Percentiles rank a stretch among this genome's conserved stretches.
Conservation (phyloP, 2,797 vertebrate genomes). For the Chaunax sp. region DNA sequence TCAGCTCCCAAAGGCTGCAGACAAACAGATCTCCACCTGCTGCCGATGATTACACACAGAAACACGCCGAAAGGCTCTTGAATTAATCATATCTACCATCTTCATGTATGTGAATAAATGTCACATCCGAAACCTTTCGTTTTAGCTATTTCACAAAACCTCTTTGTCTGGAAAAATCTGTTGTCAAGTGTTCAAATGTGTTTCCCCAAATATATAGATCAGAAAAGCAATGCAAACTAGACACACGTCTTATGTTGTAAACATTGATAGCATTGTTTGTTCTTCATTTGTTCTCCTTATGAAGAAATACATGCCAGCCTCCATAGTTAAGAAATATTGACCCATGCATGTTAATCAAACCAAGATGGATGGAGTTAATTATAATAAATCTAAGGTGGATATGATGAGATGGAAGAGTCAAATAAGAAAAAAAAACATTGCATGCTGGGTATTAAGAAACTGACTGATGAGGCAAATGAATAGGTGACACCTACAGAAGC, state of each 20-base stretch:
- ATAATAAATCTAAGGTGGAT: background rate
- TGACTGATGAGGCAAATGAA: constrained; percentile 42
- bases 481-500: constrained; percentile 35
- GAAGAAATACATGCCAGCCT: constrained; percentile 3
- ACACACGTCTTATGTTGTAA: background rate
- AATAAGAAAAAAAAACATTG: background rate
- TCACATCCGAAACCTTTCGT: background rate
- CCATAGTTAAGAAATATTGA: background rate
- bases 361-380: background rate
- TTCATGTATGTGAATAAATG: constrained; percentile 5
- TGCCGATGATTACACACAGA: constrained; percentile 50
- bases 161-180: background rate
- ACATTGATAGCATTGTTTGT: constrained; percentile 6
- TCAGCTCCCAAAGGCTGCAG: constrained; percentile 60
- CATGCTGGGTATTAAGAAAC: constrained; percentile 22
- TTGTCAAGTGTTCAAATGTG: background rate
- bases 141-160: background rate
- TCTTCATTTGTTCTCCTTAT: background rate
- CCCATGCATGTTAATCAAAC: constrained; percentile 10
- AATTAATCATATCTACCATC: constrained; percentile 3
- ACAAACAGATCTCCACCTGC: constrained; percentile 68
- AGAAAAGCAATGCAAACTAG: background rate
- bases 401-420: constrained; percentile 14
- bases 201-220: background rate
- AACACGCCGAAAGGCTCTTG: constrained; percentile 15